Conservation (phyloP, 2,888 invertebrate genomes). For the Meghimatium bilineatum region DNA sequence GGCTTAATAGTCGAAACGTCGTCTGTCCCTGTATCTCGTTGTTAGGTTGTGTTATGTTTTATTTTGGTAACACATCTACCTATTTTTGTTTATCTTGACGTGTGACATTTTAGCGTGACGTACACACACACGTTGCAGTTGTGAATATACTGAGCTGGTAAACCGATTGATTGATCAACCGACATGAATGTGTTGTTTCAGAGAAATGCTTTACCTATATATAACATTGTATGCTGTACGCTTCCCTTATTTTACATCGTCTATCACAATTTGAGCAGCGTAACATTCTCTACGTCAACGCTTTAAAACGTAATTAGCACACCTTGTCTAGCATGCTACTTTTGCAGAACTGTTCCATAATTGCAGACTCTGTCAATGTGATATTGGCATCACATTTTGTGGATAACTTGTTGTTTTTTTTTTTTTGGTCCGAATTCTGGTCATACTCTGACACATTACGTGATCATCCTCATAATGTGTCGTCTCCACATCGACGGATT, state of each 20-base stretch:
- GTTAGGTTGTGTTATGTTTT: too few relatives aligned
- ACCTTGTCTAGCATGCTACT: neutral
- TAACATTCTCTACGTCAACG: neutral
- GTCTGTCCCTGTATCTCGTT: too few relatives aligned
- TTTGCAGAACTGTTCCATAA: too few relatives aligned
- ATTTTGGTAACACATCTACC: too few relatives aligned
- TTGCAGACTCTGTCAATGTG: neutral
- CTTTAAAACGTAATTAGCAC: conserved; percentile 6
- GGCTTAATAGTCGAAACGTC: too few relatives aligned
- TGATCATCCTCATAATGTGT: neutral
- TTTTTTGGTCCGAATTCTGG: too few relatives aligned
- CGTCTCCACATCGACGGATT: too few relatives aligned
- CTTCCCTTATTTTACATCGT: neutral
- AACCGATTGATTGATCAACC: neutral
- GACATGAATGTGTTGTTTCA: neutral
- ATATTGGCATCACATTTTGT: neutral
- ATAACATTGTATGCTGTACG: neutral
- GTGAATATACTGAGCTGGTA: neutral
- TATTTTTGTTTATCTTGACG: too few relatives aligned
- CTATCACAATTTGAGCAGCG: too few relatives aligned
- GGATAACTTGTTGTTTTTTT: neutral
- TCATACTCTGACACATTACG: conserved; percentile 13
- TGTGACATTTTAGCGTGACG: neutral
- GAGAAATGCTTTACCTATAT: neutral
- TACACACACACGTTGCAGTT: neutral